Evolutionary conservation across 2,888 invertebrate genomes (phyloP), one percentile per base, ranked within the genome.

Genomic region (Acanthoscelides obtectus): DNA sequence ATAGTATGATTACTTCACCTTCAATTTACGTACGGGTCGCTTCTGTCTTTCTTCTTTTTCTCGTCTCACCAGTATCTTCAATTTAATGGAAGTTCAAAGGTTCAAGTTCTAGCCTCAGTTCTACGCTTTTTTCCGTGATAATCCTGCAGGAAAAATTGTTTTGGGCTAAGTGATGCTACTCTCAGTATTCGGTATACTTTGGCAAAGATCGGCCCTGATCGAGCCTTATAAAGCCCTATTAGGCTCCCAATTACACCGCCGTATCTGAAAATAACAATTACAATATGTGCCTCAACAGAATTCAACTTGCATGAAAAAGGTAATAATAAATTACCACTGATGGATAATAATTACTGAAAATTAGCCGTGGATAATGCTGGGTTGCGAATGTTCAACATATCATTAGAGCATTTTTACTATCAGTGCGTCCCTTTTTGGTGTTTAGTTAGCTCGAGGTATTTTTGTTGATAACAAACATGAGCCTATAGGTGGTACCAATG

Each of bases 301-400:
- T 45, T 45, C 45, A 45, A 45, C 45, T 45, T 45, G 45, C 12
- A 6, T 45, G 45, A 71, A 74, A 72, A 74, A 74, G 74, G 72
- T 70, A 74, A 73, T 72, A 71, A 74, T 74, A 71, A 74, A 74
- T 74, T 74, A 73, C 70, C 64, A 68, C 70, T 72, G 70, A 72
- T 72, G 64, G 72, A 70, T 73, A 72, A 70, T 73, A 72, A 74
- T 74, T 71, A 74, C 73, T 73, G 72, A 73, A 74, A 73, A 74
- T 73, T 71, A 74, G 72, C 73, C 70, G 74, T 45, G 5, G 73
- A 70, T 74, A 74, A 74, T 73, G 66, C 69, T 64, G 64, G 68
- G 70, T 67, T 71, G 71, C 70, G 70, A 70, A 71, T 71, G 64
- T 68, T 69, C 66, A 70, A 68, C 70, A 27, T 73, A 67, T 73